Evolutionary conservation across 2,888 invertebrate genomes (phyloP).

Genomic region (Ennomos fuscantarius): DNA sequence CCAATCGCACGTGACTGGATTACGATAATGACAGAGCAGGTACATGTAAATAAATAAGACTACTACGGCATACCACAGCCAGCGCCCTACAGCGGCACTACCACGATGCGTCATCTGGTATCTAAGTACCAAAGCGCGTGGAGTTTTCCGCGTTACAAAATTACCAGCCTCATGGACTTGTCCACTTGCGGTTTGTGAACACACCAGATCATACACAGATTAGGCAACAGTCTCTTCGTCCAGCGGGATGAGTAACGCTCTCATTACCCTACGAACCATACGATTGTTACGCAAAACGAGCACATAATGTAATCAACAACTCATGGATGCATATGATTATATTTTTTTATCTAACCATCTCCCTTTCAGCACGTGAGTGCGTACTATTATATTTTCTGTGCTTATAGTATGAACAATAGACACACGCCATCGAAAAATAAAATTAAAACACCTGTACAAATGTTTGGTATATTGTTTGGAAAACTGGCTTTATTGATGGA

Average conservation of each 20-base stretch:
- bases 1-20: conserved; percentile 18
- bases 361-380: conserved; percentile 6
- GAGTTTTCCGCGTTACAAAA: conserved; percentile 51
- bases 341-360: conserved; percentile 31
- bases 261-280: conserved; percentile 53
- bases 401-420: conserved; percentile 32
- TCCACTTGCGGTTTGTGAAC: conserved; percentile 28
- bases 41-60: conserved; percentile 16
- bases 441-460: conserved; percentile 50
- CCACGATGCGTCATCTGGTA: conserved; percentile 32
- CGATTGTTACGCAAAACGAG: conserved; percentile 48
- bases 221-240: conserved; percentile 5
- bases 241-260: conserved; percentile 56
- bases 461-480: conserved; percentile 36
- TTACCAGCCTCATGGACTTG: conserved; percentile 30
- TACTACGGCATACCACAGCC: conserved; percentile 6
- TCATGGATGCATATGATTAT: conserved; percentile 37
- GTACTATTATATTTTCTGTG: too few species aligned
- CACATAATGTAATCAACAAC: conserved; percentile 9
- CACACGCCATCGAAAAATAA: conserved; percentile 21
- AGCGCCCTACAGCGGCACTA: conserved; percentile 13
- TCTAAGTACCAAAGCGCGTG: conserved; percentile 19
- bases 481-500: conserved; percentile 27
- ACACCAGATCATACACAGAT: conserved; percentile 28
- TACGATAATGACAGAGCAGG: conserved; percentile 8